Evolutionary conservation across 92 coral and sea anemone species (phyloP).

Genomic region (Hydrozoanthus gracilis): DNA sequence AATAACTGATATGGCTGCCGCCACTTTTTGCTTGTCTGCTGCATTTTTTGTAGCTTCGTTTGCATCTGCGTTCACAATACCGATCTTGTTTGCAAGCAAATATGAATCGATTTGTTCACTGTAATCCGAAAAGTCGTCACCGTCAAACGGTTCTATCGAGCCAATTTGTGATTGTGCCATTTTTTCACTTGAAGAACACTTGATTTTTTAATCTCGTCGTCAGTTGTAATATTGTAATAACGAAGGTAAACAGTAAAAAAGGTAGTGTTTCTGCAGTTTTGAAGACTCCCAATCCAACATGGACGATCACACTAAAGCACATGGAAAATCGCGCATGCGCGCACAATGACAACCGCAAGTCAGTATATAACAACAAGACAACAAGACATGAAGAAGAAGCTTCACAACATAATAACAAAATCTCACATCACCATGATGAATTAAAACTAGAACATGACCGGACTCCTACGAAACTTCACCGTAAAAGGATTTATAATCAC

Average conservation of each 20-base stretch:
- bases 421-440: too few relatives aligned
- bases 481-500: too few relatives aligned
- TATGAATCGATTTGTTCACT: background rate
- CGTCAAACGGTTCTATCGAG: background rate
- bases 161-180: too few relatives aligned
- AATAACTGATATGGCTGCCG: conserved; percentile 33
- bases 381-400: too few relatives aligned
- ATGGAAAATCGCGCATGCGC: too few relatives aligned
- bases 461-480: too few relatives aligned
- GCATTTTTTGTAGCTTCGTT: background rate
- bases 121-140: conserved; percentile 8
- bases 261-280: background rate
- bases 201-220: too few relatives aligned
- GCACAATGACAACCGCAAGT: background rate
- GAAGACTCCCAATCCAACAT: too few relatives aligned
- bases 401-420: too few relatives aligned
- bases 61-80: background rate
- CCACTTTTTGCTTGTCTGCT: conserved; percentile 35
- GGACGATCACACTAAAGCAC: background rate
- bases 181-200: too few relatives aligned
- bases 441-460: too few relatives aligned
- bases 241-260: background rate
- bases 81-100: background rate
- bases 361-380: background rate
- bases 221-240: background rate